Evolutionary conservation across 2,797 vertebrate species (phyloP).

Genomic region (Hydrolagus colliei): DNA sequence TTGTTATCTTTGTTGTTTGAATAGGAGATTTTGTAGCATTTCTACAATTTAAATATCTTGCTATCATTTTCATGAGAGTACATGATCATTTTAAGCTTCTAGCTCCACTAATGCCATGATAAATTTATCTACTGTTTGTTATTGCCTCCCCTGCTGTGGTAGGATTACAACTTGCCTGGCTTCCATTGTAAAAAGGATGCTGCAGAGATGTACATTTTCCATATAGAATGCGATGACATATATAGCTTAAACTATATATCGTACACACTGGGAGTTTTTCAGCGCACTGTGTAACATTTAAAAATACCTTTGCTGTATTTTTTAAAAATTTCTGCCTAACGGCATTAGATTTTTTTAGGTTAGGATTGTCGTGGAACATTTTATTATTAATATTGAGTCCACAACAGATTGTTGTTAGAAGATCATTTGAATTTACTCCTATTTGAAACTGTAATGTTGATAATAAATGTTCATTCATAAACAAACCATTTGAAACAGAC

Average conservation of each 20-base stretch:
- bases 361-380: not conserved
- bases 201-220: not conserved
- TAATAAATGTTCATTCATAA: too few species aligned
- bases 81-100: not conserved
- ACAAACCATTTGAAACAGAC: not conserved
- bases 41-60: not conserved
- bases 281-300: not conserved
- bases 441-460: not conserved
- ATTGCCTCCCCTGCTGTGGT: not conserved
- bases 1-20: not conserved
- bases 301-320: not conserved
- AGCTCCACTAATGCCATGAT: not conserved
- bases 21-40: not conserved
- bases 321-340: constrained; percentile 9
- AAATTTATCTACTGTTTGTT: not conserved
- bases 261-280: not conserved
- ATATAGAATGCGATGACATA: not conserved
- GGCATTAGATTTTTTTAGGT: not conserved
- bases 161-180: not conserved
- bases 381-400: not conserved
- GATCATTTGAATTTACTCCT: not conserved
- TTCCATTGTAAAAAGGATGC: constrained; percentile 13
- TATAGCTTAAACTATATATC: not conserved
- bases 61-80: too few species aligned
- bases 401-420: not conserved